Percentiles rank a stretch among this genome's conserved stretches.
Conservation (phyloP, 35 echinoderm and acorn worm genomes). For the Stichopus chloronotus region DNA sequence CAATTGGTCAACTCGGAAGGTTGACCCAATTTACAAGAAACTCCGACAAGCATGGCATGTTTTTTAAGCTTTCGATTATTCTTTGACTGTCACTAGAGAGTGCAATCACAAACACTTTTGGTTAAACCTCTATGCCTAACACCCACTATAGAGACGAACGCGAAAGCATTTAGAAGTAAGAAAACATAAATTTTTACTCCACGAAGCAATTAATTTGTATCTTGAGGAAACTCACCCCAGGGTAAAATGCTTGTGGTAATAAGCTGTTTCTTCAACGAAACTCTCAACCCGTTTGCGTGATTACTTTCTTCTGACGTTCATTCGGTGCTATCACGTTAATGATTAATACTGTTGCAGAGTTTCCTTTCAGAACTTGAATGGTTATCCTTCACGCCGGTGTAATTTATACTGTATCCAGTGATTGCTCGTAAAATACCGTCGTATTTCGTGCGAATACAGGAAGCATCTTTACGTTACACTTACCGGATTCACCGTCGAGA, state of each 20-base stretch:
- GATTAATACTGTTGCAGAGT: background rate
- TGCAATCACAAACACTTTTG: no score
- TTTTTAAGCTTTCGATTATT: no score
- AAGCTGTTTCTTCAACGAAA: background rate
- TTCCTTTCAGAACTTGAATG: background rate
- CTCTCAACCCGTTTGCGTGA: background rate
- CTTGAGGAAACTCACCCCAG: background rate
- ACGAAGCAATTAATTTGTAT: slow-evolving; percentile 1
- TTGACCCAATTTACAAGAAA: no score
- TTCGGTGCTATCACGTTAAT: background rate
- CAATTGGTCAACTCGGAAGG: no score
- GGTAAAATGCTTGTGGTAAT: background rate
- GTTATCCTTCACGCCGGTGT: background rate
- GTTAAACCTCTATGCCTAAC: no score
- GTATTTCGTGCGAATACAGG: background rate
- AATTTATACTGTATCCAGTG: background rate
- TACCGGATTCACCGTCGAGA: background rate
- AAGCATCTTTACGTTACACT: background rate
- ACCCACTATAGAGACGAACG: background rate
- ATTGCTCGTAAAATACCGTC: background rate
- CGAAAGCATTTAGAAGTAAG: background rate
- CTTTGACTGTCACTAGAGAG: no score
- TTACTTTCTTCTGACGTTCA: background rate
- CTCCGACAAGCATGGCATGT: no score
- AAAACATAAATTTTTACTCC: background rate